Base-by-base conservation (phyloP, 2,113 vertebrate species). In the Sardina pilchardus region DNA sequence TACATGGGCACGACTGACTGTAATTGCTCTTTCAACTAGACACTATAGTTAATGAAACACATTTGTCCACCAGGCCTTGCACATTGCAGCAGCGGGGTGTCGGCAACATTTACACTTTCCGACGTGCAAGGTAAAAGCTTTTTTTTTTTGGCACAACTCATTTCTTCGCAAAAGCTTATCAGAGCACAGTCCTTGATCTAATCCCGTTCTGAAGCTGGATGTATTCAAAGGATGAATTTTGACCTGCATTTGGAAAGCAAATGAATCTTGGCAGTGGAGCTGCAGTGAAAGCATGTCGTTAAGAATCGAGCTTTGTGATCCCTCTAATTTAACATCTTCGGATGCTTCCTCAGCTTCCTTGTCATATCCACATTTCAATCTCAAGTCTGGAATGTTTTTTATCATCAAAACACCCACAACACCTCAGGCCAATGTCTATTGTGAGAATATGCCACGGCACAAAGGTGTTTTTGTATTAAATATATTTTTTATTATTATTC, bases 341-440 rank as follows among this genome's bases (percentile, higher is more conserved):
- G 71, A 78, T 78, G 71, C 34, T 36, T 78, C 30, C 34, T 36
- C 10, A 34, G 30, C 71, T 14, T 17, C 30, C 71, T 71, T 59
- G 53, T 24, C 53, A 59, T 59, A 34, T 78, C 71, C 34, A 36
- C 30, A 16, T 1, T 78, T 78, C 71, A 78, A 78, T 78, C 71
- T 78, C 26, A 36, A 78, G 71, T 36, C 26, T 17, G 71, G 36
- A 36, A 78, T 78, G 10, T 78, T 78, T 78, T 78, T 78, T 78
- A 78, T 78, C 71, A 78, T 17, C 30, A 78, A 78, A 78, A 78
- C 71, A 78, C 30, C 30, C 71, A 16, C 71, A 78, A 78, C 30
- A 78, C 30, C 71, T 34, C 71, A 34, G 16, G 71, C 71, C 71
- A 78, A 1, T 12, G 16, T 17, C 14, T 78, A 78, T 34, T 36